Percentiles rank a stretch among this genome's conserved stretches.
Evolutionary conservation across 1,140 invertebrate genomes (phyloP).

Genomic region (Eriocheir sinensis): DNA sequence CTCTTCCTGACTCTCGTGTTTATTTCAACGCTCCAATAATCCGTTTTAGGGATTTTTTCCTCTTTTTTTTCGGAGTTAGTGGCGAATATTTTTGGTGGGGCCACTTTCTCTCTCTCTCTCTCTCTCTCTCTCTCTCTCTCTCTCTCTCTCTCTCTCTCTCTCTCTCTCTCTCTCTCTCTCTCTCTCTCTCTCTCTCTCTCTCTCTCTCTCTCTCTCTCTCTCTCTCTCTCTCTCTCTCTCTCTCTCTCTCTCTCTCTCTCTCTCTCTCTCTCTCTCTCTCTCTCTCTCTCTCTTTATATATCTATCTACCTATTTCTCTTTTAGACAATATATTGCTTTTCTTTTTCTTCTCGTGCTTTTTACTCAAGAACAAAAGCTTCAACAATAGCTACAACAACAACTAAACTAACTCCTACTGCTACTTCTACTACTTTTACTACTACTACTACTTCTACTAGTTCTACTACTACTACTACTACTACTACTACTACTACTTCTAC

Average conservation of each 20-base stretch:
- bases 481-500: constrained; percentile 45
- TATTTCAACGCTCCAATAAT: constrained; percentile 10
- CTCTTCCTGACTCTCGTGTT: background rate
- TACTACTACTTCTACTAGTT: constrained; percentile 29
- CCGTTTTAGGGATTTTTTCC: background rate
- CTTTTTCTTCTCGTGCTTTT: too few relatives aligned
- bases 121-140: background rate
- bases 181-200: constrained; percentile 2
- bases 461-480: constrained; percentile 51
- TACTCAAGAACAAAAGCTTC: background rate
- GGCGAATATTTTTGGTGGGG: background rate
- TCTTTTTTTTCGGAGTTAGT: background rate
- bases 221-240: constrained; percentile 53
- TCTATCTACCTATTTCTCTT: background rate
- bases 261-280: constrained; percentile 50
- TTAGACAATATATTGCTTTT: too few relatives aligned
- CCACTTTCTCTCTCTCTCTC: too few relatives aligned
- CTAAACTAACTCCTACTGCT: background rate
- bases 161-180: constrained; percentile 2
- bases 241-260: constrained; percentile 57
- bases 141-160: background rate
- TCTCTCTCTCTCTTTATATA: background rate
- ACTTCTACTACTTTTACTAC: background rate
- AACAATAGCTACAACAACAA: background rate
- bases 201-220: constrained; percentile 52